phyloP scores from a whole-genome alignment of 2,113 vertebrate species.

The Tetrax tetrax region DNA sequence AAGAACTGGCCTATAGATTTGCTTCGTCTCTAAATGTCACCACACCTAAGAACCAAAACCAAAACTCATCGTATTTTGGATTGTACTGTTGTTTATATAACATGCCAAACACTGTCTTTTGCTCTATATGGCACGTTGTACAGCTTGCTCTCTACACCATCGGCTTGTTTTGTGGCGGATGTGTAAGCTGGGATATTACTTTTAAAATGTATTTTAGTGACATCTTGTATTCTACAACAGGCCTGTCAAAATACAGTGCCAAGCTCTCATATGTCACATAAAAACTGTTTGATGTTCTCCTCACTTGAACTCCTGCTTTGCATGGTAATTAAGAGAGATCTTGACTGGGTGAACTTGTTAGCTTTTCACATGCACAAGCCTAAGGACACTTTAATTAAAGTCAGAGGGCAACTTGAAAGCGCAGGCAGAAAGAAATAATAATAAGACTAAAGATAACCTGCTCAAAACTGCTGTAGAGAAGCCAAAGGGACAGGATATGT shows the following conservation, averaged over 20 bases:
- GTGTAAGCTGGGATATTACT: constrained; percentile 44
- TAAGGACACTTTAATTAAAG: constrained; percentile 61
- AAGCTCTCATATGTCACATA: constrained; percentile 38
- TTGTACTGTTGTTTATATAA: constrained; percentile 27
- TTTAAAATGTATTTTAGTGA: not conserved
- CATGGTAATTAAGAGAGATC: constrained; percentile 48
- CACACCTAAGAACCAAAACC: not conserved
- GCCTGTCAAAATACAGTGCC: constrained; percentile 45
- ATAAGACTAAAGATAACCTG: constrained; percentile 9
- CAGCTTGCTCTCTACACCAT: constrained; percentile 15
- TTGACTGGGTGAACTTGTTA: constrained; percentile 32
- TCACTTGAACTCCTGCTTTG: constrained; percentile 54
- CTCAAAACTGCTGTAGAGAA: constrained; percentile 22
- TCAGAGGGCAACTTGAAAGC: constrained; percentile 51
- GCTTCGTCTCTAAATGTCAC: not conserved
- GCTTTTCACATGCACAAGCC: constrained; percentile 27
- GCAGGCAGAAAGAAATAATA: constrained; percentile 34
- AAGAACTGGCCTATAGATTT: not conserved
- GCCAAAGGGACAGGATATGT: constrained; percentile 5
- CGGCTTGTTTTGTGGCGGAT: constrained; percentile 15
- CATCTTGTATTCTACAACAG: not conserved
- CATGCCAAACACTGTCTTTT: not conserved
- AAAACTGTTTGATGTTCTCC: constrained; percentile 58
- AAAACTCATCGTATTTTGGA: not conserved
- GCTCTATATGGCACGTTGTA: not conserved